A percentile compares a stretch with the other conserved stretches of the same genome.
Conservation (phyloP, 2,888 invertebrate genomes). For the Lepeophtheirus nordmannii region DNA sequence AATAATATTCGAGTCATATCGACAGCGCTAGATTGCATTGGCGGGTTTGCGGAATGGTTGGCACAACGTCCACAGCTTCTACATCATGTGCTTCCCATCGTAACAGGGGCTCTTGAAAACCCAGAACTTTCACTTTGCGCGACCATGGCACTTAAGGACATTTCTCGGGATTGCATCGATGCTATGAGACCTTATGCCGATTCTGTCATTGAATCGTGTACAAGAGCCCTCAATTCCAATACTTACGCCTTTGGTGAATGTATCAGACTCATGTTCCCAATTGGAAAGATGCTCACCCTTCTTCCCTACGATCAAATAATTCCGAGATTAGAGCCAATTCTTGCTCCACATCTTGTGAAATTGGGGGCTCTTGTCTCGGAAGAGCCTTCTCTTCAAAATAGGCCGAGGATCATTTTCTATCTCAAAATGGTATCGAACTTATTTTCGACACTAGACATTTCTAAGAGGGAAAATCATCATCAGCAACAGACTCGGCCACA, state of each 20-base stretch:
- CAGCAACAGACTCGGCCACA: slow-evolving; percentile 30
- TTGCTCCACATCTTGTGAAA: slow-evolving; percentile 50
- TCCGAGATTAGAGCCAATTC: slow-evolving; percentile 50
- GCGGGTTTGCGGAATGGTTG: slow-evolving; percentile 74
- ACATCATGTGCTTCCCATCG: slow-evolving; percentile 49
- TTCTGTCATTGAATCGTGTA: slow-evolving; percentile 53
- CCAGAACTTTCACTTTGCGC: slow-evolving; percentile 56
- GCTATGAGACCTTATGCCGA: slow-evolving; percentile 59
- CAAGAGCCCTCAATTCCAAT: slow-evolving; percentile 42
- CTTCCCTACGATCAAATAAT: slow-evolving; percentile 48
- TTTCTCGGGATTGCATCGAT: slow-evolving; percentile 60
- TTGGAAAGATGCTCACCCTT: slow-evolving; percentile 55
- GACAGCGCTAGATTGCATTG: slow-evolving; percentile 59
- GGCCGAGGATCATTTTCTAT: slow-evolving; percentile 43
- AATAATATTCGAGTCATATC: slow-evolving; percentile 48
- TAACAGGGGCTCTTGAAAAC: slow-evolving; percentile 48
- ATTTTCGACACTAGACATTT: slow-evolving; percentile 45
- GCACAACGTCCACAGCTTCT: slow-evolving; percentile 52
- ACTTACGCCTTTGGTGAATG: slow-evolving; percentile 50
- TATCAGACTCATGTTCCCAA: slow-evolving; percentile 55
- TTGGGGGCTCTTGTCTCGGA: slow-evolving; percentile 39
- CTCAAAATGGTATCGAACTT: slow-evolving; percentile 53
- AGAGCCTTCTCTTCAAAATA: slow-evolving; percentile 33
- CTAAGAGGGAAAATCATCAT: slow-evolving; percentile 29
- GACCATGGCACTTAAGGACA: slow-evolving; percentile 72